Conservation (phyloP, 37 sponge, comb jelly and placozoan species). For the Cliona cf. orientalis region DNA sequence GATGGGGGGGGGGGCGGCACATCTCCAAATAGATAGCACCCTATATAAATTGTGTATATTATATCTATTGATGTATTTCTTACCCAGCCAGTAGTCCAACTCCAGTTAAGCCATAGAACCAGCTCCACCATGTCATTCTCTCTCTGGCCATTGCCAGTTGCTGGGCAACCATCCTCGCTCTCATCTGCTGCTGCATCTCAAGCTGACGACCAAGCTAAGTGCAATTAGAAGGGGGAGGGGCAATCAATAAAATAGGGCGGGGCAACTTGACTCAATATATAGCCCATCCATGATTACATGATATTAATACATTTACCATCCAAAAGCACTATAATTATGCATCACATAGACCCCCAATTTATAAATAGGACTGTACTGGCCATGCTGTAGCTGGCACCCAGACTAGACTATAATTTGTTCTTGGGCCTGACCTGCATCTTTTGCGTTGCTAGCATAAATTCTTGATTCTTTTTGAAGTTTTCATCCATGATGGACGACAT, state of each 20-base stretch:
- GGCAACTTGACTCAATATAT: too few species aligned
- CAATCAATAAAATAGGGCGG: background rate
- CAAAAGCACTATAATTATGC: too few species aligned
- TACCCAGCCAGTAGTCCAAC: conserved; percentile 38
- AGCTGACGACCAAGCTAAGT: conserved; percentile 68
- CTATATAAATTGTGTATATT: too few species aligned
- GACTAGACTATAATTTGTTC: background rate
- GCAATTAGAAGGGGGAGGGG: background rate
- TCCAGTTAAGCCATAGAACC: conserved; percentile 40
- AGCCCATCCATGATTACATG: too few species aligned
- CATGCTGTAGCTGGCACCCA: too few species aligned
- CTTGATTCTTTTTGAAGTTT: conserved; percentile 65
- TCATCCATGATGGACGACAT: conserved; percentile 73
- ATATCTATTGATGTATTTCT: background rate
- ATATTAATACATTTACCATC: too few species aligned
- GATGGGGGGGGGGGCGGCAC: too few species aligned
- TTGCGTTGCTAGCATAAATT: conserved; percentile 46
- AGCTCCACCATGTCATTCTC: conserved; percentile 61
- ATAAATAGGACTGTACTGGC: too few species aligned
- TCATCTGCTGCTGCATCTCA: conserved; percentile 76
- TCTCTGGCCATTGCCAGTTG: conserved; percentile 81
- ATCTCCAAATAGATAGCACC: too few species aligned
- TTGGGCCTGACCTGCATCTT: conserved; percentile 57
- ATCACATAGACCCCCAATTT: too few species aligned
- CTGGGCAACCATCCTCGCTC: conserved; percentile 69